Percentiles rank a stretch among this genome's conserved stretches.
Conservation (phyloP, 2,888 invertebrate genomes). For the Auanema freiburgensis region DNA sequence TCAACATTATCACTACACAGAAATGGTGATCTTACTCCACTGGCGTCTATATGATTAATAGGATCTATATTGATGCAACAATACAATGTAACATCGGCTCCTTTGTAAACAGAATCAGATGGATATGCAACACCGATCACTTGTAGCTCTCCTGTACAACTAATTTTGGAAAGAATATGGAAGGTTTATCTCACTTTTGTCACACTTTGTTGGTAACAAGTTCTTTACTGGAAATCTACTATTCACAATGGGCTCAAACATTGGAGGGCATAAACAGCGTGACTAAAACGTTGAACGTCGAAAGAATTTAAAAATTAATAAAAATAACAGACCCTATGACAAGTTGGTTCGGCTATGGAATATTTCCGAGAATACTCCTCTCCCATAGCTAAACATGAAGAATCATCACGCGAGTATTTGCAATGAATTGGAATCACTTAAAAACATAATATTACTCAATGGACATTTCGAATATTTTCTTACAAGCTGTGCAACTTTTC, state of each 20-base stretch:
- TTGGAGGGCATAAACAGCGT: conserved; percentile 59
- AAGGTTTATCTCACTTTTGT: conserved; percentile 44
- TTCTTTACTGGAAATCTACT: conserved; percentile 37
- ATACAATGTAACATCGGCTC: conserved; percentile 53
- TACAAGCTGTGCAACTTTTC: conserved; percentile 54
- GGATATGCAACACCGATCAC: conserved; percentile 48
- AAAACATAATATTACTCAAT: conserved; percentile 17
- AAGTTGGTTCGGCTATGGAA: conserved; percentile 45
- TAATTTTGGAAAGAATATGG: not conserved
- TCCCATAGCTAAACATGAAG: conserved; percentile 50
- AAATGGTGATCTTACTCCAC: conserved; percentile 19
- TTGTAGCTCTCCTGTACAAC: conserved; percentile 52
- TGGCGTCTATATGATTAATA: conserved; percentile 45
- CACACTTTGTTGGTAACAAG: conserved; percentile 57
- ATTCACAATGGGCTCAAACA: conserved; percentile 50
- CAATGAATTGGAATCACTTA: conserved; percentile 26
- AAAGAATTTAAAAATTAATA: conserved; percentile 14
- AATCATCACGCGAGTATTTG: conserved; percentile 6
- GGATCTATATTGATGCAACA: conserved; percentile 63
- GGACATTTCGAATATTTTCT: conserved; percentile 36
- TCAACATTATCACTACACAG: not conserved
- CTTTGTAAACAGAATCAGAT: conserved; percentile 52
- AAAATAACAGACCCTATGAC: conserved; percentile 18
- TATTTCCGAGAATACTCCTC: conserved; percentile 43
- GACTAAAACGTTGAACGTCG: conserved; percentile 33